Base-by-base conservation (phyloP, 2,113 vertebrate genomes). In the Limnothrissa miodon region DNA sequence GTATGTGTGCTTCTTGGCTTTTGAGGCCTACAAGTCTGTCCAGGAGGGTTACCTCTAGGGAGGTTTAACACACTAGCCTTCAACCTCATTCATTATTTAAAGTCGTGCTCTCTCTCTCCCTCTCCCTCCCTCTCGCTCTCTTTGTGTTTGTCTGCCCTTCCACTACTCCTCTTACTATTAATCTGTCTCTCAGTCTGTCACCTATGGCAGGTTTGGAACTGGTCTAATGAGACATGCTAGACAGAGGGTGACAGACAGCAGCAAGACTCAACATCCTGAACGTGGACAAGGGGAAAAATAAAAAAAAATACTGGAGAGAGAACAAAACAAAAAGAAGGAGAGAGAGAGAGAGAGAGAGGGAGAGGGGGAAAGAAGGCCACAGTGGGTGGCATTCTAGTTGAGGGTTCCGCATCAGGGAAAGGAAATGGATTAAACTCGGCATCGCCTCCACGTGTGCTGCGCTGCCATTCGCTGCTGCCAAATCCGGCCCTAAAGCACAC, bases 51-150 rank as follows among this genome's bases (percentile, higher is more conserved):
- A 62, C 59, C 25, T 62, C 59, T 9, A 29, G 59, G 84, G 84
- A 82, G 81, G 84, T 85, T 78, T 80, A 85, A 85, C 56, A 80
- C 78, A 82, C 82, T 85, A 82, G 56, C 44, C 85, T 86, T 82
- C 81, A 78, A 84, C 80, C 80, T 81, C 48, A 70, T 88, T 84
- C 78, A 86, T 86, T 88, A 86, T 88, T 82, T 84, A 85, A 74
- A 85, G 84, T 39, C 84, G 80, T 80, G 78, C 78, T 83, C 78
- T 56, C 78, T 78, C 81, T 23, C 45, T 79, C 51, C 48, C 56
- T 44, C 82, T 0, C 53, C 23, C 48, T 45, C 33, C 85, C 66
- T 83, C n/a, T 10, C 36, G 13, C 74, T 48, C 1, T 51, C 25
- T 23, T 19, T 8, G 15, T 21, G 45, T 79, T 42, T 51, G 59